Evolutionary conservation across 1,140 invertebrate genomes (phyloP), one percentile per base, ranked within the genome.

Genomic region (Temnothorax longispinosus): DNA sequence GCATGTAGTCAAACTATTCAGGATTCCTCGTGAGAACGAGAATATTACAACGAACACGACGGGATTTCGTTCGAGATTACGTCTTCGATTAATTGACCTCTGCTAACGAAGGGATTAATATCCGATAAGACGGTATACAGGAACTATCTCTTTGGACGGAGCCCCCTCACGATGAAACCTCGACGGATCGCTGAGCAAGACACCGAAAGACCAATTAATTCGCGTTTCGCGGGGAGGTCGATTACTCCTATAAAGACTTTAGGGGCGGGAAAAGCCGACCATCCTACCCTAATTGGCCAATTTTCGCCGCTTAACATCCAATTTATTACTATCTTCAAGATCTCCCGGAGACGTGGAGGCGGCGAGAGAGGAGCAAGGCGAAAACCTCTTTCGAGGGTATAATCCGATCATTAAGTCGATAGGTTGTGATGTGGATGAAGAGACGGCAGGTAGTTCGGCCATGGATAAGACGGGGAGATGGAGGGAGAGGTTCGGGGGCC

Each of bases 241-340:
- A 92, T 92, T 92, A 92, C 89, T 91, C 86, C 88, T 90, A 90
- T 88, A 90, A 93, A 93, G 92, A 92, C 90, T 93, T 93, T 88
- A 89, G 78, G 87, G 87, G 60, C 77, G 82, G 88, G 90, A 92
- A 94, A 94, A 93, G 91, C 89, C 85, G 90, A 87, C 77, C 85
- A 86, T 87, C 90, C 80, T 90, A 87, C 85, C 85, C 90, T 94
- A 93, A 94, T 94, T 93, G 93, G 93, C 87, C 92, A 94, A 94
- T 94, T 94, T 94, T 93, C 93, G 86, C 84, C 91, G 92, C 90
- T 93, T 93, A 93, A 93, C 92, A 93, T 93, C 92, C 92, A 94
- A 94, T 93, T 94, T 93, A 93, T 94, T 93, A 91, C 89, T 89
- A 91, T 87, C 90, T 88, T 87, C 88, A 81, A 75, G 86, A 89